phyloP scores from a whole-genome alignment of 2,888 invertebrate species.

The Agrochola circellaris region DNA sequence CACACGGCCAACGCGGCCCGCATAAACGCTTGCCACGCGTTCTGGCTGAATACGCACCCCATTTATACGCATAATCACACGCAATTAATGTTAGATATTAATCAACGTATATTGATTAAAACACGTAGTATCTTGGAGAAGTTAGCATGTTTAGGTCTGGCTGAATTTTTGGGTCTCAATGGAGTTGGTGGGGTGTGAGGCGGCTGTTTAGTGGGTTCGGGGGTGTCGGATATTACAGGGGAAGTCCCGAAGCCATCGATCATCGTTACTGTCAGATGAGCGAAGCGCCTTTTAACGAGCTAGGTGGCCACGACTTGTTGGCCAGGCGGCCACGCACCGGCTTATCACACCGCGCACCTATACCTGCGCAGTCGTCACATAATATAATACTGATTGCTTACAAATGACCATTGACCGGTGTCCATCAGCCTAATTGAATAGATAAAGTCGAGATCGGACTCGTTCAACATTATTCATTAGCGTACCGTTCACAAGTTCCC shows the following conservation, averaged over 20 bases:
- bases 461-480: constrained; percentile 55
- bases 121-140: constrained; percentile 32
- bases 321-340: constrained; percentile 56
- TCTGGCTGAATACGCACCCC: constrained; percentile 43
- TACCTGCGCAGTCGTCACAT: constrained; percentile 49
- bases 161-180: constrained; percentile 56
- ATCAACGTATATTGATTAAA: constrained; percentile 51
- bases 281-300: constrained; percentile 83
- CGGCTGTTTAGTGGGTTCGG: constrained; percentile 63
- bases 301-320: constrained; percentile 74
- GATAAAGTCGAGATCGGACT: constrained; percentile 54
- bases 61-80: constrained; percentile 53
- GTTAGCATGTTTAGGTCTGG: constrained; percentile 45
- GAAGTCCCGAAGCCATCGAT: constrained; percentile 85
- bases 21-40: constrained; percentile 44
- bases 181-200: constrained; percentile 56
- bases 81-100: constrained; percentile 55
- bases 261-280: constrained; percentile 86
- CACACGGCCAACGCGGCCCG: background rate
- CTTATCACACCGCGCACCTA: constrained; percentile 50
- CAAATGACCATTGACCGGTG: constrained; percentile 57
- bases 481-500: constrained; percentile 35
- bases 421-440: constrained; percentile 65
- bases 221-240: constrained; percentile 84
- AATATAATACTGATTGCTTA: constrained; percentile 53